Evolutionary conservation across 2,888 invertebrate genomes (phyloP).

Genomic region (Nymphalis urticae): DNA sequence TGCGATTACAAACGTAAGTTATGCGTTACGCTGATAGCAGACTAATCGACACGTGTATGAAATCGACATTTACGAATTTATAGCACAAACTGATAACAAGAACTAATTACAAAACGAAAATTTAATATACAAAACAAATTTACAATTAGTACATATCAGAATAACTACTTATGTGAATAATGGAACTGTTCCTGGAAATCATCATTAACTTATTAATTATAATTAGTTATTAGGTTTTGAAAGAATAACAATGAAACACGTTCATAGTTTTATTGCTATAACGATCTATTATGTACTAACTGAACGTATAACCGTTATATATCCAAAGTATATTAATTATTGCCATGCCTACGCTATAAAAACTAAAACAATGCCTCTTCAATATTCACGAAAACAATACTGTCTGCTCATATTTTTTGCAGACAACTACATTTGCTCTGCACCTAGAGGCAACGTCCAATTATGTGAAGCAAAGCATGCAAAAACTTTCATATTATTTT

Average conservation of each 20-base stretch:
- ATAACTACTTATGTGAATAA: not conserved
- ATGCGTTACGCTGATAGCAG: constrained; percentile 20
- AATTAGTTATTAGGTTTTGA: not conserved
- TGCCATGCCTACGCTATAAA: constrained; percentile 3
- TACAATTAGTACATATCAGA: not conserved
- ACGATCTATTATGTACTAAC: not conserved
- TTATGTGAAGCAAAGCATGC: constrained; percentile 29
- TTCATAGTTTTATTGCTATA: no score
- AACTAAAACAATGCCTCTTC: constrained; percentile 15
- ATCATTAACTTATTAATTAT: no score
- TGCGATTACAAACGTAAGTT: constrained; percentile 15
- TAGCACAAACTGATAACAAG: not conserved
- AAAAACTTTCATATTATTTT: constrained; percentile 27
- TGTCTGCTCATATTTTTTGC: constrained; percentile 35
- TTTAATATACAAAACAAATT: not conserved
- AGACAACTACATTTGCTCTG: constrained; percentile 30
- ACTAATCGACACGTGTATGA: constrained; percentile 2
- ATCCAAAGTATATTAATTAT: constrained; percentile 1
- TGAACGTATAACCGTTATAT: not conserved
- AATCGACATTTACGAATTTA: constrained; percentile 1
- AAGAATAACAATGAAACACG: not conserved
- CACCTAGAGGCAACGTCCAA: constrained; percentile 31
- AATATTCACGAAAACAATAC: constrained; percentile 32
- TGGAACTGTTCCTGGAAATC: not conserved
- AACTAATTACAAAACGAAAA: not conserved